Percentiles rank a stretch among this genome's conserved stretches.
Conservation (phyloP, 2,113 vertebrate genomes). For the Ochotona curzoniae region DNA sequence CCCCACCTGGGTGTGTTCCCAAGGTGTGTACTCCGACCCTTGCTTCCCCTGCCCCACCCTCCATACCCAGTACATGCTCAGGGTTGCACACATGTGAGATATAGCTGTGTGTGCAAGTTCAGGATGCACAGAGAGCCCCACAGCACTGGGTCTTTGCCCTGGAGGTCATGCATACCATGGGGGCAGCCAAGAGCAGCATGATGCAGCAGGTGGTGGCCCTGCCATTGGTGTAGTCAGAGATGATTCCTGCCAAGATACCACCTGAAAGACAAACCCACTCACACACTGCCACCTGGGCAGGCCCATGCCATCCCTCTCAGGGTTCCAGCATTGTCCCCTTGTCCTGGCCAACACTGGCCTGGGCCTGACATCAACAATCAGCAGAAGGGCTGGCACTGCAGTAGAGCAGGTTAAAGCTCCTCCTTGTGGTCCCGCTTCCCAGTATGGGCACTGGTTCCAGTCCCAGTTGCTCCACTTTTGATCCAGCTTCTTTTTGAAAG, state of each 20-base stretch:
- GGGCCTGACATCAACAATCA: background rate
- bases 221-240: conserved; percentile 93
- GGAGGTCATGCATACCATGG: conserved; percentile 89
- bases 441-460: no score
- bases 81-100: background rate
- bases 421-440: no score
- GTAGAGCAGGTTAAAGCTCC: no score
- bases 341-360: background rate
- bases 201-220: conserved; percentile 94
- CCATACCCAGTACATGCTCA: background rate
- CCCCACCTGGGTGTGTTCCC: background rate
- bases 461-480: no score
- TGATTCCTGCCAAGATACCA: conserved; percentile 92
- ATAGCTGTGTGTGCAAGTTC: rapidly evolving
- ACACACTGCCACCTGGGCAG: background rate
- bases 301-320: background rate
- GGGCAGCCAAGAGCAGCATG: conserved; percentile 94
- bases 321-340: background rate
- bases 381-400: background rate
- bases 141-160: rapidly evolving
- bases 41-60: no score
- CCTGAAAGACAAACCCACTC: conserved; percentile 82
- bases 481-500: no score
- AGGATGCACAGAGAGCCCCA: background rate
- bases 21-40: background rate